Base-by-base conservation (phyloP, 2,888 invertebrate genomes). In the Lamproptera curius region DNA sequence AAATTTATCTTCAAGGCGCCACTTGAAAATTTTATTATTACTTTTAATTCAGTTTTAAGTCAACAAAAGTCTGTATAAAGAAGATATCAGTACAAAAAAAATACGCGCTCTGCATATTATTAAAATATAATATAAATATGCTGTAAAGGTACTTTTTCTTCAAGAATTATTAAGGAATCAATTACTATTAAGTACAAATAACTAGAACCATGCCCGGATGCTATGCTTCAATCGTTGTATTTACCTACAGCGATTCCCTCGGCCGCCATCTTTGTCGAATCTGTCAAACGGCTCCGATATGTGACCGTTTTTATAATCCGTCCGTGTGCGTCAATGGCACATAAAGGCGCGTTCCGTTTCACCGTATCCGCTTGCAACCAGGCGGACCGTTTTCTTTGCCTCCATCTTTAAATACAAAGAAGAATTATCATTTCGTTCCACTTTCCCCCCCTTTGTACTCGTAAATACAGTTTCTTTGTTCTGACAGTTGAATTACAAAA, bases 401-500 rank as follows among this genome's bases (percentile, higher is more conserved):
- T 48, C 54, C 54, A 52, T 57, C 53, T 65, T 67, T 68, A 61
- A 64, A 70, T 70, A 72, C 66, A 73, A 71, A 69, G 65, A 52
- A 62, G 59, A 60, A 73, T 75, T 73, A 68, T 62, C 67, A 76
- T 74, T n/a, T 59, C 67, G 76, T 65, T 71, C 77, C 63, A 80
- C 78, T 80, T 80, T 77, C 76, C 59, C 74, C 57, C 52, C 49
- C 57, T 55, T 47, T 54, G 49, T 35, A 47, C 63, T 65, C 64
- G 69, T 66, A 60, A 60, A 68, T 67, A 69, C 58, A 46, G 51
- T 57, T n/a, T 61, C 71, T 74, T 75, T 75, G 74, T 74, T 69
- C 69, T 60, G 57, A 54, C 50, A 41, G 41, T 47, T 42, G 23
- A 43, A 50, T 51, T 51, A 47, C 41, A 33, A 42, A 42, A 41